Evolutionary conservation across 2,888 invertebrate species (phyloP).

Genomic region (Xiphydria camelus): DNA sequence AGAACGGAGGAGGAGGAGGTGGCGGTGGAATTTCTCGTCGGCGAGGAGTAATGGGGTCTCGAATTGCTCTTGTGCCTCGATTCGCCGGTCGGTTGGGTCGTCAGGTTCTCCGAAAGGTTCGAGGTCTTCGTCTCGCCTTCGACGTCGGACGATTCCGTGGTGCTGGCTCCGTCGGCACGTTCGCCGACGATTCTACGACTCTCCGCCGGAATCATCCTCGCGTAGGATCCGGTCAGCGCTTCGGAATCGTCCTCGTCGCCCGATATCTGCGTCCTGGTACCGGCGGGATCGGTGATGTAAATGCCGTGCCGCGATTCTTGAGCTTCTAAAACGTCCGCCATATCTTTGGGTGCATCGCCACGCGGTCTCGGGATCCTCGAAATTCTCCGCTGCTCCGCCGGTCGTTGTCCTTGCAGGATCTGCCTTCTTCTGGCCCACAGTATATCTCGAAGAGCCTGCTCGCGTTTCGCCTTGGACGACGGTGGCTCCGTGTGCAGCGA

Average conservation of each 20-base stretch:
- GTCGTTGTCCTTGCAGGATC: slow-evolving; percentile 62
- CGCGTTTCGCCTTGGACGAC: slow-evolving; percentile 45
- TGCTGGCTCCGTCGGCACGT: too few relatives aligned
- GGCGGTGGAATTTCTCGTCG: slow-evolving; percentile 7
- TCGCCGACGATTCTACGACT: background rate
- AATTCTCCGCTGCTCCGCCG: slow-evolving; percentile 26
- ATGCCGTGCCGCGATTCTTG: slow-evolving; percentile 44
- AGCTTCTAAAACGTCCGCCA: slow-evolving; percentile 38
- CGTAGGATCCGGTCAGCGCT: slow-evolving; percentile 1
- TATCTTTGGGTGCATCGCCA: slow-evolving; percentile 18
- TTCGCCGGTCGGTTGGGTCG: background rate
- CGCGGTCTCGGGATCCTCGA: slow-evolving; percentile 20
- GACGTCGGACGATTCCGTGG: too few relatives aligned
- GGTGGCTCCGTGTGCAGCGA: slow-evolving; percentile 40
- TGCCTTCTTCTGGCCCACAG: slow-evolving; percentile 67
- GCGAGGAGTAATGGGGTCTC: background rate
- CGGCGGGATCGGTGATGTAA: slow-evolving; percentile 35
- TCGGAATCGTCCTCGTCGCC: slow-evolving; percentile 15
- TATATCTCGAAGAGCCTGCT: slow-evolving; percentile 51
- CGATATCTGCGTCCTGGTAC: slow-evolving; percentile 13
- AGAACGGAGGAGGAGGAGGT: slow-evolving; percentile 3
- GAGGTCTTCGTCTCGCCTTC: slow-evolving; percentile 1
- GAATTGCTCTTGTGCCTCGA: slow-evolving; percentile 5
- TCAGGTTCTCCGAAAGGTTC: background rate
- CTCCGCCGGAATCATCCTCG: background rate